phyloP scores from a whole-genome alignment of 2,797 vertebrate species.

The Delichon dasypus region DNA sequence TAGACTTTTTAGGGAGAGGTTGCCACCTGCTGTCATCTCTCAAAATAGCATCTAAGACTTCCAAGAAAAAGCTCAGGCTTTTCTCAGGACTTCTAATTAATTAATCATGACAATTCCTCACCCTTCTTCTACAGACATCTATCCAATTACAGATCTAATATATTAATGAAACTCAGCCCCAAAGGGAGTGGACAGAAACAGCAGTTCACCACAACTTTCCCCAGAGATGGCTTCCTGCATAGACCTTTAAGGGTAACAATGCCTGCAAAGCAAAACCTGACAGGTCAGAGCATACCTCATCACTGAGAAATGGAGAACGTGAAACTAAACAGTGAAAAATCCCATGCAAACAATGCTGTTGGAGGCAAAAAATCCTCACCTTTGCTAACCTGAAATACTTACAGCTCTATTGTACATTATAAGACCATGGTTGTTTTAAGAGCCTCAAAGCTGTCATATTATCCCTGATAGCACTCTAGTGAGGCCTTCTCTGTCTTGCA shows the following conservation, averaged over 20 bases:
- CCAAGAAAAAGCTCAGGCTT: neutral
- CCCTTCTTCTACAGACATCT: neutral
- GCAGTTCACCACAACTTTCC: neutral
- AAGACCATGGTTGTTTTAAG: neutral
- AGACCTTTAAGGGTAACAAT: neutral
- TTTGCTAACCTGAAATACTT: neutral
- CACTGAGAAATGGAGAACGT: neutral
- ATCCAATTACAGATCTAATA: neutral
- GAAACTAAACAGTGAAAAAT: neutral
- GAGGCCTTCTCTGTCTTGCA: neutral
- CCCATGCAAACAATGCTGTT: neutral
- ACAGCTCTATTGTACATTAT: neutral
- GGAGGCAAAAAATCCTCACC: neutral
- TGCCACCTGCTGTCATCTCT: constrained; percentile 35
- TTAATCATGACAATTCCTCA: neutral
- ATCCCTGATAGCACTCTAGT: neutral
- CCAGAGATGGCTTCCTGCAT: neutral
- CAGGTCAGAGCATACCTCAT: neutral
- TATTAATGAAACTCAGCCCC: neutral
- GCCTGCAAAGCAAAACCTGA: neutral
- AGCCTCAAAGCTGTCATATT: neutral
- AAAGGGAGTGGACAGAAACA: neutral
- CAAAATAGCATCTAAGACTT: neutral
- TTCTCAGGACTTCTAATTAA: neutral
- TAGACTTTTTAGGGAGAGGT: neutral